Evolutionary conservation across 1,140 invertebrate species (phyloP).

Genomic region (Heliconius himera): DNA sequence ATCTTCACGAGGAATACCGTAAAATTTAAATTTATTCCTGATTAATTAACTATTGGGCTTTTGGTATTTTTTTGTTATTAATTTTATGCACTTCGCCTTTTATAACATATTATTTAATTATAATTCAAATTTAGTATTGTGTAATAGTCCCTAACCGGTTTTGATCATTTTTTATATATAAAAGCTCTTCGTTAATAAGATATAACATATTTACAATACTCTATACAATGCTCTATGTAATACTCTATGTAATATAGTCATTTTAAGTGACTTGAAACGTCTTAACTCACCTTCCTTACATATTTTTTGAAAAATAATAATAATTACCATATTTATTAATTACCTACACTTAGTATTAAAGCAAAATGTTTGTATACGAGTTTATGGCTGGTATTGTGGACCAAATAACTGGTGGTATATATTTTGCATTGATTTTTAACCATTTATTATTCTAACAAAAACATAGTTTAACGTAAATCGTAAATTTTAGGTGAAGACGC

Average conservation of each 20-base stretch:
- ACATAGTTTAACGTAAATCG: not conserved
- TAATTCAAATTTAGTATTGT: no score
- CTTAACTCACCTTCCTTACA: not conserved
- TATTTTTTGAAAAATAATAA: not conserved
- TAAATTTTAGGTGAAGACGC: conserved; percentile 47
- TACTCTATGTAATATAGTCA: no score
- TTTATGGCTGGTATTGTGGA: conserved; percentile 63
- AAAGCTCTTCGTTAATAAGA: not conserved
- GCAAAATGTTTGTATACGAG: conserved; percentile 58
- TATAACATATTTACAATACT: no score
- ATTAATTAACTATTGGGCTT: no score
- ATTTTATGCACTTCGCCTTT: no score
- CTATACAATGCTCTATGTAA: no score
- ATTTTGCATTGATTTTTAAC: not conserved
- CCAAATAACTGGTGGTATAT: conserved; percentile 47
- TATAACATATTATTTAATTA: no score
- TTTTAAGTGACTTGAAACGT: conserved; percentile 5
- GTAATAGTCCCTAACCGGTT: no score
- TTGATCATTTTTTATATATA: not conserved
- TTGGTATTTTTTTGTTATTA: no score
- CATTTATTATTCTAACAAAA: not conserved
- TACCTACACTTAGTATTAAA: not conserved
- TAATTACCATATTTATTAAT: not conserved
- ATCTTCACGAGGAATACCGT: no score
- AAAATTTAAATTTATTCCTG: no score